Conservation (phyloP, 2,888 invertebrate genomes). For the Nudaria mundana region DNA sequence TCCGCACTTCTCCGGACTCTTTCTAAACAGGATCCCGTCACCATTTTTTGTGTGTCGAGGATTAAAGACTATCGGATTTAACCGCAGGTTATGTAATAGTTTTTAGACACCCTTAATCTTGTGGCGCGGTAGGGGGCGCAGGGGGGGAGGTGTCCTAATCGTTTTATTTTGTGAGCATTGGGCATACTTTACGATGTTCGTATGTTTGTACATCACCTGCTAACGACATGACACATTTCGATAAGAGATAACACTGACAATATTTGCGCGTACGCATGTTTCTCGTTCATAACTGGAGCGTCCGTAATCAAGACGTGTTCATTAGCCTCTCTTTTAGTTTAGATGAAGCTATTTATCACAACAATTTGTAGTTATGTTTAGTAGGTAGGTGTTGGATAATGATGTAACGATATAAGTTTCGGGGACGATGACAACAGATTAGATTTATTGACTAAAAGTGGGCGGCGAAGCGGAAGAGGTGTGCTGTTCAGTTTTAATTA, state of each 20-base stretch:
- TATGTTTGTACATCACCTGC: conserved; percentile 34
- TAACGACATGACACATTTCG: conserved; percentile 28
- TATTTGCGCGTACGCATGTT: conserved; percentile 40
- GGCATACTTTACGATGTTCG: conserved; percentile 14
- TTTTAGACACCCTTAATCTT: conserved; percentile 73
- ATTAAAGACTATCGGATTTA: conserved; percentile 71
- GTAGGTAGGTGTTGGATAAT: not conserved
- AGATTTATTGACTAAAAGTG: conserved; percentile 7
- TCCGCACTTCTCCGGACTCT: conserved; percentile 39
- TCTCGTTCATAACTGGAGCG: conserved; percentile 16
- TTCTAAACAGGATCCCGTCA: conserved; percentile 59
- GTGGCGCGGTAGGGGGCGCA: no score
- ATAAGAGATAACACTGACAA: conserved; percentile 39
- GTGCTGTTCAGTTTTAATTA: conserved; percentile 9
- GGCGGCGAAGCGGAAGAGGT: conserved; percentile 6
- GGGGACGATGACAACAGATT: conserved; percentile 2
- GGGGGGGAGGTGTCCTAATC: conserved; percentile 21
- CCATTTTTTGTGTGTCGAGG: conserved; percentile 59
- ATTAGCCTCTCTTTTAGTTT: conserved; percentile 12
- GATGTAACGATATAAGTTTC: conserved; percentile 1
- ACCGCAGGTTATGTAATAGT: conserved; percentile 74
- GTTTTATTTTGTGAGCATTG: conserved; percentile 13
- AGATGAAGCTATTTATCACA: conserved; percentile 1
- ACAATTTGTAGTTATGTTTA: not conserved
- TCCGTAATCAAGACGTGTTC: conserved; percentile 5